Conservation (phyloP, 2,888 invertebrate genomes). For the Cerastis rubricosa region DNA sequence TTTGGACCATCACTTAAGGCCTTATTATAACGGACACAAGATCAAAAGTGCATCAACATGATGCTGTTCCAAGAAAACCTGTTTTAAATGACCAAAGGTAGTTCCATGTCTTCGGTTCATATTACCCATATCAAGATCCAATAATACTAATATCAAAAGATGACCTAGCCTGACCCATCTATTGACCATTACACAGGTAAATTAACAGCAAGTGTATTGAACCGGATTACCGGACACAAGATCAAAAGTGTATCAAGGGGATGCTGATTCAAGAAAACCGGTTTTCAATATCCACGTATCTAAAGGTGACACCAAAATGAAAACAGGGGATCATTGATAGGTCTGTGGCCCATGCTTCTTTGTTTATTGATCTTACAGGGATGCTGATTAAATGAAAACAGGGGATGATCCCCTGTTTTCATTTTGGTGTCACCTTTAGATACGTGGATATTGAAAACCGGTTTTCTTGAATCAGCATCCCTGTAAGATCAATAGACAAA, state of each 20-base stretch:
- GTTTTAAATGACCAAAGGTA: conserved; percentile 45
- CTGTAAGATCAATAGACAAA: too few species aligned
- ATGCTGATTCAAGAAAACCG: conserved; percentile 58
- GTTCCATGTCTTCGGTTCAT: too few species aligned
- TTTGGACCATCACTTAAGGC: conserved; percentile 35
- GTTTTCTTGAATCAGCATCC: too few species aligned
- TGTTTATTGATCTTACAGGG: too few species aligned
- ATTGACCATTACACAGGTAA: neutral
- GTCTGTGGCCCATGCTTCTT: too few species aligned
- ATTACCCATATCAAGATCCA: too few species aligned
- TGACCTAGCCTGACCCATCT: neutral
- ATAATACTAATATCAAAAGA: neutral
- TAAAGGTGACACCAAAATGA: too few species aligned
- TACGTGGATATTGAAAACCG: conserved; percentile 37
- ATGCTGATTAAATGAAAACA: too few species aligned
- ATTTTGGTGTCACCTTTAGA: too few species aligned
- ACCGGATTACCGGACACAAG: conserved; percentile 60
- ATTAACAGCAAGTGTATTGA: neutral
- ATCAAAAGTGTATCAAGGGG: conserved; percentile 79
- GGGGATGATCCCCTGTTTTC: too few species aligned
- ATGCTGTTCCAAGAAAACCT: conserved; percentile 64
- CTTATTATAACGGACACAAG: conserved; percentile 61
- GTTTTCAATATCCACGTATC: conserved; percentile 38
- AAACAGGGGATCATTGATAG: too few species aligned
- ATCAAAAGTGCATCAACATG: conserved; percentile 79